phyloP scores from a whole-genome alignment of 2,113 vertebrate genomes.

The Tylochromis polylepis region DNA sequence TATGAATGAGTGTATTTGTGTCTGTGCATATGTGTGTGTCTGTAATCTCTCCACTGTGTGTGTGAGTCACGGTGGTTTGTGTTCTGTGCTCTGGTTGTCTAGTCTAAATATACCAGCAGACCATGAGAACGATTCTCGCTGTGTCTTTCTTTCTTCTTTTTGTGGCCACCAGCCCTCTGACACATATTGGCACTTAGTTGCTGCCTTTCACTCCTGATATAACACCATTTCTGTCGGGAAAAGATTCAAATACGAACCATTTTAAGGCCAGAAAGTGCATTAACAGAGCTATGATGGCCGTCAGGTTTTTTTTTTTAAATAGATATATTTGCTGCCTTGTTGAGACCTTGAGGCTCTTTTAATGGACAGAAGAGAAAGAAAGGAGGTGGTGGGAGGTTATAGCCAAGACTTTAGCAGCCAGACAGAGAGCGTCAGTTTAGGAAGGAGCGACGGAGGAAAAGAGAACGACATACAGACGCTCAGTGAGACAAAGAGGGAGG shows the following conservation, averaged over 20 bases:
- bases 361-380: conserved; percentile 22
- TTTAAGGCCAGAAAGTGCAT: conserved; percentile 27
- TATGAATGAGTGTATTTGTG: conserved; percentile 23
- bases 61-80: conserved; percentile 61
- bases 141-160: not conserved
- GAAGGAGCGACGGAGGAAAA: not conserved
- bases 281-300: conserved; percentile 18
- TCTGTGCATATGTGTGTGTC: conserved; percentile 18
- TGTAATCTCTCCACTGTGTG: conserved; percentile 11
- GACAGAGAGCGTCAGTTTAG: conserved; percentile 1
- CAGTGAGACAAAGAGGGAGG: conserved; percentile 33
- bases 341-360: conserved; percentile 40
- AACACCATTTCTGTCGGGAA: conserved; percentile 9
- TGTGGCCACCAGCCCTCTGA: conserved; percentile 10
- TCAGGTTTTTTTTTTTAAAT: not conserved
- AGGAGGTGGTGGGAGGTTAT: conserved; percentile 17
- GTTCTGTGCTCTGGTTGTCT: conserved; percentile 24
- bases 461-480: not conserved
- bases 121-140: conserved; percentile 47
- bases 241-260: conserved; percentile 30
- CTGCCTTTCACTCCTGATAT: conserved; percentile 22
- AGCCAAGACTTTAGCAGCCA: not conserved
- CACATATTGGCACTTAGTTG: conserved; percentile 20
- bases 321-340: not conserved
- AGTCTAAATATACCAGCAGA: conserved; percentile 55